Conservation (phyloP, 2,888 invertebrate species). For the Hemithea aestivaria region DNA sequence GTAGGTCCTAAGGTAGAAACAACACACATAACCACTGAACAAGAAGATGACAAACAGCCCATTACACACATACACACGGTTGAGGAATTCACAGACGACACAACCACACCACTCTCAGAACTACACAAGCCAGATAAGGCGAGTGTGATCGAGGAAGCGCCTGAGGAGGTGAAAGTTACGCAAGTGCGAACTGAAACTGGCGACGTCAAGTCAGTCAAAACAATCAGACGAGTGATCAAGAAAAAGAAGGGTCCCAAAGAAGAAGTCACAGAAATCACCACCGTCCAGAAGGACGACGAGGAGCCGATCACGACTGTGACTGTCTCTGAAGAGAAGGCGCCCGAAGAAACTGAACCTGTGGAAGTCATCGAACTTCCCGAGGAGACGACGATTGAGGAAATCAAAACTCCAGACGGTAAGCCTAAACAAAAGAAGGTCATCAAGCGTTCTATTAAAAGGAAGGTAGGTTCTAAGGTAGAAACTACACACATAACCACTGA, state of each 20-base stretch:
- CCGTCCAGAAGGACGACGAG: constrained; percentile 5
- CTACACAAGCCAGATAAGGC: constrained; percentile 24
- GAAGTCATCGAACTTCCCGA: too few relatives aligned
- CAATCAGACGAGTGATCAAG: constrained; percentile 7
- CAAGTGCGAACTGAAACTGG: constrained; percentile 49
- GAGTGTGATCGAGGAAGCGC: constrained; percentile 30
- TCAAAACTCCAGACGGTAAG: too few relatives aligned
- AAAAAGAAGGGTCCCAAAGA: constrained; percentile 7
- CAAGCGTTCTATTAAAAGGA: constrained; percentile 53
- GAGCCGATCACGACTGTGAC: not conserved
- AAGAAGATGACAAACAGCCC: constrained; percentile 49
- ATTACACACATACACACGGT: constrained; percentile 19
- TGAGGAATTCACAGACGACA: constrained; percentile 28
- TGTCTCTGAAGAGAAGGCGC: too few relatives aligned
- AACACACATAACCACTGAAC: constrained; percentile 39
- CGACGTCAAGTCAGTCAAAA: constrained; percentile 38
- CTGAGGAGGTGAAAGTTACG: constrained; percentile 25
- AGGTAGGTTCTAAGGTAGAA: constrained; percentile 44
- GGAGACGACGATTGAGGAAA: too few relatives aligned
- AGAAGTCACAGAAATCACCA: constrained; percentile 4
- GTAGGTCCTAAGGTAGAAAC: constrained; percentile 34
- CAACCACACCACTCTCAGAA: constrained; percentile 23
- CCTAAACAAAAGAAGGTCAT: constrained; percentile 20
- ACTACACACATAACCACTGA: constrained; percentile 33
- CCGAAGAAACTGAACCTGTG: too few relatives aligned